These are phyloP conservation scores for Entomyzon cyanotis DNA, from an alignment of 2,113 vertebrate genomes.

Conservation along the genomic window DNA sequence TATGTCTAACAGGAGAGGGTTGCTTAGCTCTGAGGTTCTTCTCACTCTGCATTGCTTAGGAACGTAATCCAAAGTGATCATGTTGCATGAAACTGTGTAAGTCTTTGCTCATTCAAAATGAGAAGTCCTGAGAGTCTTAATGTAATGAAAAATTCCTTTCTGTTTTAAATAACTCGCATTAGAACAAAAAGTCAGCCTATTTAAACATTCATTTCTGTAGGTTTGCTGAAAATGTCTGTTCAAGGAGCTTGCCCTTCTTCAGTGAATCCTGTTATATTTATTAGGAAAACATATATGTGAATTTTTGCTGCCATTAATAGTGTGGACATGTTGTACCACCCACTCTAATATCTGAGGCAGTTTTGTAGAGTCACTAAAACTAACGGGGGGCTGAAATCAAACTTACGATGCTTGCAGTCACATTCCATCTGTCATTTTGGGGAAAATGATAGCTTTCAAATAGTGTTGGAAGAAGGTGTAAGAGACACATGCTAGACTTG, in stretches of 20 bases:
- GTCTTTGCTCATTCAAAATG: neutral
- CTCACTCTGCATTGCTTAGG: neutral
- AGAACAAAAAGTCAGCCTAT: neutral
- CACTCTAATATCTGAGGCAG: conserved; percentile 5
- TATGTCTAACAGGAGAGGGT: neutral
- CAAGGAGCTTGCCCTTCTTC: neutral
- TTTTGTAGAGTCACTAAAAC: neutral
- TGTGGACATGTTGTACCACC: neutral
- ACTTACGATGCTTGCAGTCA: neutral
- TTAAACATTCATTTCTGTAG: neutral
- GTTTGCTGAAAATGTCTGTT: neutral
- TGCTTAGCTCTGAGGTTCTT: neutral
- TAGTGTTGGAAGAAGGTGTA: neutral
- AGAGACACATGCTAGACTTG: neutral
- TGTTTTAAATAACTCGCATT: neutral
- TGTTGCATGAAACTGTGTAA: neutral
- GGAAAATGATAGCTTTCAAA: neutral
- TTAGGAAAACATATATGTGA: neutral
- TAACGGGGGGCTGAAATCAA: neutral
- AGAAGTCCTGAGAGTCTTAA: neutral
- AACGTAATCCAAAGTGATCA: neutral
- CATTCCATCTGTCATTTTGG: neutral
- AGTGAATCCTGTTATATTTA: neutral
- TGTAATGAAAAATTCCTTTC: neutral
- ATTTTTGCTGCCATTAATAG: neutral